Conservation (phyloP, 2,797 vertebrate genomes). For the Melanogrammus aeglefinus region DNA sequence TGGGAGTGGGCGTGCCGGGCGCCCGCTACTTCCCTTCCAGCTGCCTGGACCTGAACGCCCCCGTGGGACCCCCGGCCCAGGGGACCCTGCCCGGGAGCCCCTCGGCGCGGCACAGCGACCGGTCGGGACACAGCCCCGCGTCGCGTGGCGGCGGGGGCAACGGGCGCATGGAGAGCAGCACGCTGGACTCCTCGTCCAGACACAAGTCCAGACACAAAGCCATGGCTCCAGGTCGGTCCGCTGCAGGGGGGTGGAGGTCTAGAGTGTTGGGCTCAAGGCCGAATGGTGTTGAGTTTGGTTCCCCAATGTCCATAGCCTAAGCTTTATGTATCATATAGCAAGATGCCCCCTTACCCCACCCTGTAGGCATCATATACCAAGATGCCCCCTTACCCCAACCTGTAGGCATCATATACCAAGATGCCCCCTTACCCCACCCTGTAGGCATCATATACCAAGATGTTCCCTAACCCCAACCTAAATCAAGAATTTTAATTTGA, state of each 20-base stretch:
- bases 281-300: too few relatives aligned
- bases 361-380: neutral
- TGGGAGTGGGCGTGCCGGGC: constrained; percentile 59
- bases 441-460: neutral
- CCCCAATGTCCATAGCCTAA: too few relatives aligned
- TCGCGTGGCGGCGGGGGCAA: constrained; percentile 76
- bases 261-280: too few relatives aligned
- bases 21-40: constrained; percentile 94
- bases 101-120: constrained; percentile 83
- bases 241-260: too few relatives aligned
- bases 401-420: neutral
- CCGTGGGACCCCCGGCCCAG: constrained; percentile 38
- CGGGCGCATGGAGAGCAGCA: constrained; percentile 86
- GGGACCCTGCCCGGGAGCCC: constrained; percentile 82
- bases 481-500: neutral
- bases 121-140: constrained; percentile 88
- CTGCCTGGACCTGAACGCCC: constrained; percentile 83
- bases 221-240: constrained; percentile 62
- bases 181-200: constrained; percentile 88
- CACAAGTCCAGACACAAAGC: constrained; percentile 88
- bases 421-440: neutral
- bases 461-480: neutral
- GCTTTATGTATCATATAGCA: neutral
- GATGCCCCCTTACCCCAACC: neutral
- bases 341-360: neutral